phyloP scores from a whole-genome alignment of 2,888 invertebrate genomes.

The Ormia ochracea region DNA sequence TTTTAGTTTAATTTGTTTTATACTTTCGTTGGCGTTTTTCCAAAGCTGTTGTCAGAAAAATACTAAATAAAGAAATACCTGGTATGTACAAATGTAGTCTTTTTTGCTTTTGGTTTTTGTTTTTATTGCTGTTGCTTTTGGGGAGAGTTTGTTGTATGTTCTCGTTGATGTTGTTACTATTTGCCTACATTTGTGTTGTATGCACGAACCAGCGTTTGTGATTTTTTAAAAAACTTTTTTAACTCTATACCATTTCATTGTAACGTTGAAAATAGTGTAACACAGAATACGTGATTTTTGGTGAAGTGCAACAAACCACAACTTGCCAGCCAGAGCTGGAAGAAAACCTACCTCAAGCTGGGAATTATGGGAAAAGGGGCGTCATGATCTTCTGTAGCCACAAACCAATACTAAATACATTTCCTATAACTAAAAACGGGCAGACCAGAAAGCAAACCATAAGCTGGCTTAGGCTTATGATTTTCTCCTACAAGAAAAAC shows the following conservation, averaged over 20 bases:
- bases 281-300: conserved; percentile 76
- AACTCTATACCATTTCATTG: conserved; percentile 39
- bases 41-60: conserved; percentile 20
- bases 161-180: conserved; percentile 59
- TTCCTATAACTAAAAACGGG: conserved; percentile 32
- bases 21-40: neutral
- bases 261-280: conserved; percentile 75
- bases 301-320: conserved; percentile 62
- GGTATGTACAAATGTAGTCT: conserved; percentile 15
- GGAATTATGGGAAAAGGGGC: conserved; percentile 59
- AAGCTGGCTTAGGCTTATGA: conserved; percentile 52
- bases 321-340: conserved; percentile 28
- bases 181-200: conserved; percentile 53
- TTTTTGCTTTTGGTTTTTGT: neutral
- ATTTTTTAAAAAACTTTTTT: conserved; percentile 41
- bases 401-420: conserved; percentile 20
- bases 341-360: conserved; percentile 53
- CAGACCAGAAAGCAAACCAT: conserved; percentile 28
- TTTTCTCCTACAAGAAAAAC: conserved; percentile 37
- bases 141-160: conserved; percentile 37
- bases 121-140: neutral
- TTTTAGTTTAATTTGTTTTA: conserved; percentile 39
- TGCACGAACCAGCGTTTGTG: conserved; percentile 65
- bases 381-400: conserved; percentile 50
- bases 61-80: conserved; percentile 42